Evolutionary conservation across 2,797 vertebrate species (phyloP).

Genomic region (Hydrocynus forskahlii): DNA sequence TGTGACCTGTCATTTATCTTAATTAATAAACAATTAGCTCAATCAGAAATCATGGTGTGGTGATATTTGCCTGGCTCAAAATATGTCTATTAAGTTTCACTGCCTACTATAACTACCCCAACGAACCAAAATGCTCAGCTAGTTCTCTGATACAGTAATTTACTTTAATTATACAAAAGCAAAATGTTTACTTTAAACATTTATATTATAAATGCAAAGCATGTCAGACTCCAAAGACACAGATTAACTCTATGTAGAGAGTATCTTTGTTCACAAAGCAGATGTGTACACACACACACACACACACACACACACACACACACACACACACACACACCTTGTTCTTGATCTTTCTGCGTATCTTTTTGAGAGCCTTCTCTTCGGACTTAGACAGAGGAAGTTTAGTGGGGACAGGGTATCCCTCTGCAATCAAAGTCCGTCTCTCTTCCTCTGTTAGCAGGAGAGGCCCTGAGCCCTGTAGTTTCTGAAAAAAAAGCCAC

Average conservation of each 20-base stretch:
- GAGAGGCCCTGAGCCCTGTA: constrained; percentile 94
- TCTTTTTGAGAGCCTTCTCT: constrained; percentile 98
- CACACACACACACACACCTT: constrained; percentile 81
- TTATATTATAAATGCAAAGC: too few species aligned
- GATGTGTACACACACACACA: neutral
- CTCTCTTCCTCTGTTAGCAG: constrained; percentile 97
- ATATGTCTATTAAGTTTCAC: too few species aligned
- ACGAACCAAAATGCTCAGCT: too few species aligned
- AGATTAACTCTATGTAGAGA: too few species aligned
- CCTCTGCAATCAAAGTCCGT: constrained; percentile 93
- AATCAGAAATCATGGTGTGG: too few species aligned
- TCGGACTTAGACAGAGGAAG: constrained; percentile 94
- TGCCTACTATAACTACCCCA: too few species aligned
- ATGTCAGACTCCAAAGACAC: too few species aligned
- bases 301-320: constrained; percentile 52
- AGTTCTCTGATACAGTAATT: too few species aligned
- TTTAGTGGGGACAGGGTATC: constrained; percentile 96
- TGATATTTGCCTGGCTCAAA: too few species aligned
- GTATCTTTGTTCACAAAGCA: too few species aligned
- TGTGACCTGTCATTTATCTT: neutral
- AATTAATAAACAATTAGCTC: neutral
- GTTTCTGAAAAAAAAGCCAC: constrained; percentile 77
- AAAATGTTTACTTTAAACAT: too few species aligned
- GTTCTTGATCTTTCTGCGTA: constrained; percentile 98
- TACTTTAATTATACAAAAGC: too few species aligned